Evolutionary conservation across 2,888 invertebrate genomes (phyloP).

Genomic region (Hedya salicella): DNA sequence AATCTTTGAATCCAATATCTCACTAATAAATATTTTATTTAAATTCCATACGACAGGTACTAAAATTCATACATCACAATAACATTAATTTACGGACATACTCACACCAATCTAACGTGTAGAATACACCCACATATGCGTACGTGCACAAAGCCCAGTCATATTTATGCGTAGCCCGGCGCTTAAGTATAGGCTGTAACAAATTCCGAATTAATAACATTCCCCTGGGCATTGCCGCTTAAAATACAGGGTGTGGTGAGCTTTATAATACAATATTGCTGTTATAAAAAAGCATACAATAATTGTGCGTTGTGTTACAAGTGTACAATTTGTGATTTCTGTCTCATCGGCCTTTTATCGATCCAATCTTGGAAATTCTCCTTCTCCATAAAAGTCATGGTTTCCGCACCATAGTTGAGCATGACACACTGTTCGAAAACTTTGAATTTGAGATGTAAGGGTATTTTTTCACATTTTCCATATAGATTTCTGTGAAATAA

Average conservation of each 20-base stretch:
- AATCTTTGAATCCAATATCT: no score
- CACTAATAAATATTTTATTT: neutral
- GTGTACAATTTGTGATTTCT: no score
- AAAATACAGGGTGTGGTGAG: constrained; percentile 59
- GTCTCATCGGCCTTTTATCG: no score
- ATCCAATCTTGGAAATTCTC: no score
- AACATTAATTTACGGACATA: constrained; percentile 9
- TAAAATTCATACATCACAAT: constrained; percentile 26
- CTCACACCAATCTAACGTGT: constrained; percentile 43
- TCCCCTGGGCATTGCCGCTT: constrained; percentile 63
- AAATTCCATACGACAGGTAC: neutral
- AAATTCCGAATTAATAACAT: constrained; percentile 83
- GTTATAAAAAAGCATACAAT: neutral
- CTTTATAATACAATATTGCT: neutral
- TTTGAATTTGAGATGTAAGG: no score
- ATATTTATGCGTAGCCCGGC: constrained; percentile 68
- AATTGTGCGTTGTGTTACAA: no score
- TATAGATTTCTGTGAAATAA: no score
- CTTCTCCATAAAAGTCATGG: no score
- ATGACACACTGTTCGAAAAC: no score
- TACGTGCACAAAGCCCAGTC: constrained; percentile 60
- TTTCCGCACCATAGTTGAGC: no score
- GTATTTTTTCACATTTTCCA: no score
- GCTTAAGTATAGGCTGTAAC: constrained; percentile 81
- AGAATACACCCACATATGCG: constrained; percentile 46